These are phyloP conservation scores for Yoshiicerus persimilis DNA, from an alignment of 1,140 invertebrate genomes.

Conservation along the genomic window DNA sequence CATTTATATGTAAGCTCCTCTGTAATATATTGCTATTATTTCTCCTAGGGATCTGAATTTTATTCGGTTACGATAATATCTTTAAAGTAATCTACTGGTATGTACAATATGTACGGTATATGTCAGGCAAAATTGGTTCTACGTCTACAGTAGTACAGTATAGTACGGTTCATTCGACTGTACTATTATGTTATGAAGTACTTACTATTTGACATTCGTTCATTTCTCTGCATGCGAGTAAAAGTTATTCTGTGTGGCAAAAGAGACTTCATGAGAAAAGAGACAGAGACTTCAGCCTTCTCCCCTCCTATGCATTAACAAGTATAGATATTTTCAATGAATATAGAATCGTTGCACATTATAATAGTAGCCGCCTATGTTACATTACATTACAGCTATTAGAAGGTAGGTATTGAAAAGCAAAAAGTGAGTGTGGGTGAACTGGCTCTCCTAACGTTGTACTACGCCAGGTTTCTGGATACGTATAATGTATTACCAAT, in stretches of 20 bases:
- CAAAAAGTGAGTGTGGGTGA: no score
- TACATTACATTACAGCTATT: no score
- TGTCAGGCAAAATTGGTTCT: neutral
- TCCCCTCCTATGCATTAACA: neutral
- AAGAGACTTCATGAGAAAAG: neutral
- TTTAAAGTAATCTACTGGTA: neutral
- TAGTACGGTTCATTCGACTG: no score
- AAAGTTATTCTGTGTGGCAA: neutral
- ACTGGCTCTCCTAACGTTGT: no score
- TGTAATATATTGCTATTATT: neutral
- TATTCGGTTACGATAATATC: neutral
- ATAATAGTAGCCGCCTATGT: no score
- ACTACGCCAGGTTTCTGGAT: no score
- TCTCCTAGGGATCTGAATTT: neutral
- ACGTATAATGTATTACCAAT: no score
- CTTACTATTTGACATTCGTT: conserved; percentile 4
- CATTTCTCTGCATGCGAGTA: neutral
- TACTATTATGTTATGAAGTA: no score
- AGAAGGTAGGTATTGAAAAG: no score
- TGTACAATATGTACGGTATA: neutral
- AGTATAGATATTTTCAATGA: neutral
- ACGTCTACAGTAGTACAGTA: neutral
- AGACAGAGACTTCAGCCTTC: neutral
- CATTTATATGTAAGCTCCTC: neutral
- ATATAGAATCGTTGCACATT: neutral